Base-by-base conservation (phyloP, 64 coral and sea anemone species). In the Stylophora pistillata region DNA sequence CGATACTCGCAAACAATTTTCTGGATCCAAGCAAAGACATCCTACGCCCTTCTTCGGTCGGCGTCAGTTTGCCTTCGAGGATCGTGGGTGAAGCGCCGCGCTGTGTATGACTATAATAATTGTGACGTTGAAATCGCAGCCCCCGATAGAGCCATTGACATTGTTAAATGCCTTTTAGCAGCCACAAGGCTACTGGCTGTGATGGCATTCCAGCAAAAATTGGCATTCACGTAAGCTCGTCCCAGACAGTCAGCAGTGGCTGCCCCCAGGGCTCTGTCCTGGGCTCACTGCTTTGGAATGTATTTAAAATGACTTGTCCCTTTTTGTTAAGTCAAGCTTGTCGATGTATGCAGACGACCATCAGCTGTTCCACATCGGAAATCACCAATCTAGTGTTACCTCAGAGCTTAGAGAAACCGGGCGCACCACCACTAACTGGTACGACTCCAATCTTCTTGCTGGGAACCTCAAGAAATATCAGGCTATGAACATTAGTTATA, bases 311-410 rank as follows among this genome's bases (percentile, higher is more conserved):
- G 71, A 87, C 14, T 37, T 76, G n/a, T 56, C n/a, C 55, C 53
- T 58, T 59, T 62, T 15, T 74, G 23, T 87, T 33, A 32, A 74
- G 32, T 17, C 85, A 0, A 79, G 20, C 34, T 79, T 89, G 37
- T 89, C 87, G 10, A 89, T 79, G 75, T 89, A 89, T 23, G 76
- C 87, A 30, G 75, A 89, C 27, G 76, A 80, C 41, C 87, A 89
- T 56, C 77, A 89, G 34, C 69, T 89, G 9, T 81, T 53, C 53
- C 74, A 89, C n/a, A 25, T n/a, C 30, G 78, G 88, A 30, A 52
- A n/a, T 31, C 63, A 90, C 73, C 65, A 73, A 25, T 20, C 52
- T 10, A 56, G 9, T 23, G 78, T 90, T 56, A 29, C 53, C 21
- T 82, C 23, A 0, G 30, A 72, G 61, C 77, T 90, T 20, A 81